Percentiles rank a stretch among this genome's conserved stretches.
Conservation (phyloP, 1,140 invertebrate genomes). For the Pogonognathellus flavescens region DNA sequence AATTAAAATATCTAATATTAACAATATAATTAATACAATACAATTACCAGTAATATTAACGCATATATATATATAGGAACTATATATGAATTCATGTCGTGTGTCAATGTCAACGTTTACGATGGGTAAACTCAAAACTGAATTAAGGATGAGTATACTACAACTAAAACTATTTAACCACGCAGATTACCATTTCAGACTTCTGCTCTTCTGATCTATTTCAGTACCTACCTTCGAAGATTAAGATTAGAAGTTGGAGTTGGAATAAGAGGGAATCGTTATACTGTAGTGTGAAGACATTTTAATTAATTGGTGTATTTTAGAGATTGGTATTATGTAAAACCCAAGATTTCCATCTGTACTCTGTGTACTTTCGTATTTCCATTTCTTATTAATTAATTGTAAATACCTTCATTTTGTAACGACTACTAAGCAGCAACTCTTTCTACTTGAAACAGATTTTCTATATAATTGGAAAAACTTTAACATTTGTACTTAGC, state of each 20-base stretch:
- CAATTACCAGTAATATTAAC: too few species aligned
- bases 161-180: neutral
- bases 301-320: too few species aligned
- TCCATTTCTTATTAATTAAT: slow-evolving; percentile 30
- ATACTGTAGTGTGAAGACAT: too few species aligned
- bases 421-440: neutral
- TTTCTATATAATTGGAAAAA: slow-evolving; percentile 25
- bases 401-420: neutral
- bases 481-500: slow-evolving; percentile 24
- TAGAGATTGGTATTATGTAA: too few species aligned
- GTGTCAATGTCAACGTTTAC: neutral
- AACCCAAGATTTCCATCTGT: too few species aligned
- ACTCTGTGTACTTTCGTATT: slow-evolving; percentile 6
- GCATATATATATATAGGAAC: too few species aligned
- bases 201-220: slow-evolving; percentile 3
- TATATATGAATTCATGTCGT: slow-evolving; percentile 9
- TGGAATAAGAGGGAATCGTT: too few species aligned
- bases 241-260: neutral
- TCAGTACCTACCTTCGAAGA: neutral
- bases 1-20: neutral
- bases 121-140: neutral
- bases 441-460: slow-evolving; percentile 20
- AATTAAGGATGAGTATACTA: neutral
- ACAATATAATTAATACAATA: too few species aligned
- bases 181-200: neutral